Evolutionary conservation across 2,113 vertebrate species (phyloP), one percentile per base, ranked within the genome.

Genomic region (Crypturellus undulatus): DNA sequence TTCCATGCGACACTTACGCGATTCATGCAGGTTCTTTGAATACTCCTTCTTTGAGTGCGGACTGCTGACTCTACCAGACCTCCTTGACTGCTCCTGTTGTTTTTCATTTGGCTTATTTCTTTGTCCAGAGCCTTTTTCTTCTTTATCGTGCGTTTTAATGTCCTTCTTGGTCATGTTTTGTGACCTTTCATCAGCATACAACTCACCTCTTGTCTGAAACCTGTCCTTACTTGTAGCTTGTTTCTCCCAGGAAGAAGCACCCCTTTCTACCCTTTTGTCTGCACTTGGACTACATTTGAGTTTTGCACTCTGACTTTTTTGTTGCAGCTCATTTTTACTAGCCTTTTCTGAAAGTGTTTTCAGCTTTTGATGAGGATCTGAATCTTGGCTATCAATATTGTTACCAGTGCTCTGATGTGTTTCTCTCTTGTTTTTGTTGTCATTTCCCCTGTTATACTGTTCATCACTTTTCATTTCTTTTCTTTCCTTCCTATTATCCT

Each of bases 401-500:
- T 84, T 96, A 38, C 56, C 82, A 0, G 56, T 30, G 65, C 67
- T 84, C 59, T 84, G 88, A 43, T 94, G 76, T 47, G 91, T 69
- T 92, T 97, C 95, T 96, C 94, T 95, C 92, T 95, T 95, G 95
- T 94, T n/a, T 68, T 84, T 97, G 95, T 75, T 89, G 45, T 95
- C 84, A 71, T 71, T 95, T 86, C 88, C 96, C 82, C 93, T 96
- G 36, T 43, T 63, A 69, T 84, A 72, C 3, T 97, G 96, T 9
- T 96, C 96, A n/a, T 70, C 87, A 68, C 70, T 91, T 95, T 95
- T 97, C 10, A 60, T 84, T 85, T 98, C 97, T 91, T 96, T 98
- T 54, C 93, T 97, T 26, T 95, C 97, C 91, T 96, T 98, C 92
- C 95, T 97, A 47, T 43, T 96, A 64, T 97, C 96, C 77, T 97